Percentiles rank a stretch among this genome's conserved stretches.
These are phyloP conservation scores for Mythimna lalbum DNA, from an alignment of 2,888 invertebrate species.

Conservation along the genomic window DNA sequence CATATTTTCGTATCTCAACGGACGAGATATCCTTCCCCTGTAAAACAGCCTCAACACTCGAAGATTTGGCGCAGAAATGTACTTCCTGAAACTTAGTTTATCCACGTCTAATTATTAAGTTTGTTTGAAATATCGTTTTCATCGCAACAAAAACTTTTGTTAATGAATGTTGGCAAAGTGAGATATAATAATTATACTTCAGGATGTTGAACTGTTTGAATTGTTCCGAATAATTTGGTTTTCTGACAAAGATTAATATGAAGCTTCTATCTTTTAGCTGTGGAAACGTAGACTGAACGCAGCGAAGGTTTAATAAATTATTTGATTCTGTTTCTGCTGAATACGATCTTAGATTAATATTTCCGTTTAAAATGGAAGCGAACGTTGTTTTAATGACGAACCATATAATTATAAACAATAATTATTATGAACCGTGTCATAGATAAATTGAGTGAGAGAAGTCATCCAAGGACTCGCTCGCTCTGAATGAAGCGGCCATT, in stretches of 20 bases:
- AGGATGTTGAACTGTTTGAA: slow-evolving; percentile 51
- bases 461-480: no score
- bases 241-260: slow-evolving; percentile 54
- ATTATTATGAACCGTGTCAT: no score
- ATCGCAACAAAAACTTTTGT: slow-evolving; percentile 65
- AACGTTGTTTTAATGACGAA: neutral
- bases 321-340: slow-evolving; percentile 3
- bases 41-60: slow-evolving; percentile 17
- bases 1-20: neutral
- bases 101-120: slow-evolving; percentile 64
- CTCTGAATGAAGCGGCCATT: no score
- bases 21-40: neutral
- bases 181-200: slow-evolving; percentile 62
- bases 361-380: neutral
- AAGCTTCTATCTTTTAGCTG: slow-evolving; percentile 43
- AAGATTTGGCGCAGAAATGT: slow-evolving; percentile 50
- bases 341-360: neutral
- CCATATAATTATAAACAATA: no score
- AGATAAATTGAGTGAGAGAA: no score
- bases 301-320: slow-evolving; percentile 33
- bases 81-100: slow-evolving; percentile 54
- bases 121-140: slow-evolving; percentile 65
- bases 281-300: slow-evolving; percentile 25
- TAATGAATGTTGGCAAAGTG: slow-evolving; percentile 61
- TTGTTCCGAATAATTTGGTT: slow-evolving; percentile 54